Evolutionary conservation across 92 coral and sea anemone genomes (phyloP).

Genomic region (Scolanthus callimorphus): DNA sequence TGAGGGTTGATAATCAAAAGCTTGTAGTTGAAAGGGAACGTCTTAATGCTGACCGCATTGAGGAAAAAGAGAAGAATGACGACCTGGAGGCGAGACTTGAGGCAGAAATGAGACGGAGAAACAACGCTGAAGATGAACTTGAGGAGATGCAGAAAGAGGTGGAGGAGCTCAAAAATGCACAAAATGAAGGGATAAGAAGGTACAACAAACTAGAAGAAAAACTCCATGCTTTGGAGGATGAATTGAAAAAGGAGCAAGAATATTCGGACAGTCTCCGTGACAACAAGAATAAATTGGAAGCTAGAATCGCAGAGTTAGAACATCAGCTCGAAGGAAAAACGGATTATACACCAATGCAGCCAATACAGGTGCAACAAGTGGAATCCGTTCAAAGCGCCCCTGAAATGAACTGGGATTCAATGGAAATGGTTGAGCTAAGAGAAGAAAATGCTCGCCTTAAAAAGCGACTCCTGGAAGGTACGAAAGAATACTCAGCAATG

Average conservation of each 20-base stretch:
- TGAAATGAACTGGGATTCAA: conserved; percentile 67
- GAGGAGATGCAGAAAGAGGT: conserved; percentile 59
- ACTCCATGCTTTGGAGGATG: conserved; percentile 46
- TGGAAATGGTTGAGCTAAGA: conserved; percentile 54
- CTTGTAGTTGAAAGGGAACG: conserved; percentile 63
- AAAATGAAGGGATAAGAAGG: conserved; percentile 28
- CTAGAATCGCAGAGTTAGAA: conserved; percentile 51
- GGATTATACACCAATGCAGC: conserved; percentile 48
- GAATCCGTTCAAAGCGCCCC: conserved; percentile 68
- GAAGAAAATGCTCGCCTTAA: conserved; percentile 53
- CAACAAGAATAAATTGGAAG: conserved; percentile 45
- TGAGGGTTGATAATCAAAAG: conserved; percentile 44
- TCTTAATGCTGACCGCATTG: conserved; percentile 44
- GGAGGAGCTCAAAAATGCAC: conserved; percentile 40
- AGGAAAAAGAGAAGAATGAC: conserved; percentile 44
- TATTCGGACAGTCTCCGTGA: conserved; percentile 55
- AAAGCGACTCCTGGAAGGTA: conserved; percentile 37
- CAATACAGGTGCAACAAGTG: conserved; percentile 62
- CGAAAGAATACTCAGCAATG: conserved; percentile 38
- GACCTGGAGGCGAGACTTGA: conserved; percentile 54
- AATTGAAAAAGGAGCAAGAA: conserved; percentile 52
- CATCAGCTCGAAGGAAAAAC: conserved; percentile 57
- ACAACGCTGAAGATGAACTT: conserved; percentile 55
- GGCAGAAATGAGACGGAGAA: conserved; percentile 27
- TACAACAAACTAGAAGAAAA: conserved; percentile 62